phyloP scores from a whole-genome alignment of 2,113 vertebrate species.

The Otolemur garnettii region DNA sequence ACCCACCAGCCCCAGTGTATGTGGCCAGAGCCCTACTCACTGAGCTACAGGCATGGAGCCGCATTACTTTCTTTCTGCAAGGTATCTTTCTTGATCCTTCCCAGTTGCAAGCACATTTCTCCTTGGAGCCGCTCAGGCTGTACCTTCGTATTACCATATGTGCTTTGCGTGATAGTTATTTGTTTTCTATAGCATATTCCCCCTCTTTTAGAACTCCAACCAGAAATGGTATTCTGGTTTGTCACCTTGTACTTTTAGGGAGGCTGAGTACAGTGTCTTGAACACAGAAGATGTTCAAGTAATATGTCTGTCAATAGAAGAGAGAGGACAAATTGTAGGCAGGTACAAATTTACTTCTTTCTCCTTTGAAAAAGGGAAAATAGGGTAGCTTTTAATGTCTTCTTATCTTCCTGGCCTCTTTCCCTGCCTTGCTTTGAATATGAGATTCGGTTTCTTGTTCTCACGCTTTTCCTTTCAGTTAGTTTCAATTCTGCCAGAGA shows the following conservation, averaged over 20 bases:
- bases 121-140: background rate
- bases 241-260: background rate
- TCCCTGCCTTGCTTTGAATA: background rate
- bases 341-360: background rate
- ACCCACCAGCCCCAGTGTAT: too few relatives aligned
- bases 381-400: background rate
- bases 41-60: background rate
- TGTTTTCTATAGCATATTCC: background rate
- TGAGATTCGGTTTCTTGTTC: background rate
- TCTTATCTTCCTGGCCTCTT: background rate
- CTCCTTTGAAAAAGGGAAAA: background rate
- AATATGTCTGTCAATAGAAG: background rate
- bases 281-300: background rate
- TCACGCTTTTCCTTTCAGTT: background rate
- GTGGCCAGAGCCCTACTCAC: too few relatives aligned
- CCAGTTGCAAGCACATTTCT: background rate
- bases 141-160: background rate
- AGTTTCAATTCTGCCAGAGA: background rate
- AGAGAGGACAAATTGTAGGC: background rate
- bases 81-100: background rate
- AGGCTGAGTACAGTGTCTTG: background rate
- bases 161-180: background rate
- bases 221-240: background rate
- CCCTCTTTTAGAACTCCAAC: background rate
- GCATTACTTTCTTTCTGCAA: background rate